Percentiles rank a stretch among this genome's conserved stretches.
Evolutionary conservation across 92 coral and sea anemone genomes (phyloP).

Genomic region (Siderastrea siderea): DNA sequence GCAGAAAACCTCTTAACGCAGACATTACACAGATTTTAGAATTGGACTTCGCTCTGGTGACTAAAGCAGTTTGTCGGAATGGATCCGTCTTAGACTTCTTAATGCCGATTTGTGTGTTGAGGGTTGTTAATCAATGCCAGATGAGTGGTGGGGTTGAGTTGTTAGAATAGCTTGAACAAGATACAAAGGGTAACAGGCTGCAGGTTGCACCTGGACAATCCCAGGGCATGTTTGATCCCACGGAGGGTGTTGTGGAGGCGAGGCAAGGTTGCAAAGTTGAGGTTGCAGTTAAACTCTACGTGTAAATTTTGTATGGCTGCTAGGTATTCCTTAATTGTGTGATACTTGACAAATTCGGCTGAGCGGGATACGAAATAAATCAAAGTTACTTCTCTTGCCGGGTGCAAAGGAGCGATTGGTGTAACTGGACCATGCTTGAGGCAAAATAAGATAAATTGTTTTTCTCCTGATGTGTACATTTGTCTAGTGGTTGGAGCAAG

Average conservation of each 20-base stretch:
- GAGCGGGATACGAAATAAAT: slow-evolving; percentile 30
- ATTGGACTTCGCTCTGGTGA: slow-evolving; percentile 7
- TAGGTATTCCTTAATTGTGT: slow-evolving; percentile 24
- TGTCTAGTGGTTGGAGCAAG: slow-evolving; percentile 29
- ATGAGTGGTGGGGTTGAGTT: neutral
- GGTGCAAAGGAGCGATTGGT: slow-evolving; percentile 7
- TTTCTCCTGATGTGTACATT: slow-evolving; percentile 31
- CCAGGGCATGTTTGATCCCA: slow-evolving; percentile 18
- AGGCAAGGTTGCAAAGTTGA: neutral
- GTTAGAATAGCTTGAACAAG: neutral
- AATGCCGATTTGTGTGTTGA: slow-evolving; percentile 13
- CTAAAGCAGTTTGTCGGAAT: neutral
- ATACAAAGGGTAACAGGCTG: slow-evolving; percentile 20
- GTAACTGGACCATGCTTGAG: neutral
- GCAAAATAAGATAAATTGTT: slow-evolving; percentile 22
- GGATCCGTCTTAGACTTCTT: slow-evolving; percentile 22
- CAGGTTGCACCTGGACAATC: neutral
- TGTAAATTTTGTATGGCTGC: slow-evolving; percentile 32
- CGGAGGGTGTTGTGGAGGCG: slow-evolving; percentile 6
- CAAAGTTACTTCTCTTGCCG: slow-evolving; percentile 19
- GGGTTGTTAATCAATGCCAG: neutral
- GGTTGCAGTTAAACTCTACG: slow-evolving; percentile 6
- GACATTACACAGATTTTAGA: slow-evolving; percentile 8
- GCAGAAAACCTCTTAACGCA: slow-evolving; percentile 2
- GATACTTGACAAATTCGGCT: neutral